Evolutionary conservation across 2,797 vertebrate species (phyloP), one percentile per base, ranked within the genome.

Genomic region (Bradypodion ventrale): DNA sequence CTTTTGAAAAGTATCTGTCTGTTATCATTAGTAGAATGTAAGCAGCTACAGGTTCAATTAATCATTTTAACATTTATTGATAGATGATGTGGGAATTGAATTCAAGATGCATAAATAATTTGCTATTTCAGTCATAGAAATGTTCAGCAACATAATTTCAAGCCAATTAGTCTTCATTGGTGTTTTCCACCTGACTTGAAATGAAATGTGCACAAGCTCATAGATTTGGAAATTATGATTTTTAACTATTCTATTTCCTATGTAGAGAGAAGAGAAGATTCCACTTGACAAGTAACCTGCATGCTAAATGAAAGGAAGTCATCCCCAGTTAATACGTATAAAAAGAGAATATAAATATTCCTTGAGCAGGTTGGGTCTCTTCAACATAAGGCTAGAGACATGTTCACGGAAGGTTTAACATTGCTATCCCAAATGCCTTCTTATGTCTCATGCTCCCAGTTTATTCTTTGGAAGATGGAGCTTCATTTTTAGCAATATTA

Each of bases 101-200:
- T 27, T 25, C 83, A 66, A 59, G 27, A 52, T 56, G 44, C 69
- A 66, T 65, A 85, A 85, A 75, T 65, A 74, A 80, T 66, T 66
- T 80, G 59, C 70, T 46, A 72, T 56, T 66, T 29, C 44, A 23
- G 42, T 35, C 23, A 19, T 23, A 40, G 35, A 80, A 40, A 44
- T 35, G 69, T 63, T 75, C 29, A 85, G 60, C 44, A 85, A 56
- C 69, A 80, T 56, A 56, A 80, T 66, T 79, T 65, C 76, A 79
- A 78, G 77, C 3, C 77, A 85, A 79, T 85, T 85, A 80, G 70
- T 42, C 69, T 12, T 46, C 73, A 75, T 75, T 2, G 19, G 0
- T 74, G n/a, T 82, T 59, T 12, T 74, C n/a, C 8, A 81, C 4
- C 15, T 37, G 75, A 15, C 40, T 0, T 37, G 32, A 86, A 65